Percentiles rank a stretch among this genome's conserved stretches.
These are phyloP conservation scores for Neoaliturus tenellus DNA, from an alignment of 2,888 invertebrate species.

Conservation along the genomic window DNA sequence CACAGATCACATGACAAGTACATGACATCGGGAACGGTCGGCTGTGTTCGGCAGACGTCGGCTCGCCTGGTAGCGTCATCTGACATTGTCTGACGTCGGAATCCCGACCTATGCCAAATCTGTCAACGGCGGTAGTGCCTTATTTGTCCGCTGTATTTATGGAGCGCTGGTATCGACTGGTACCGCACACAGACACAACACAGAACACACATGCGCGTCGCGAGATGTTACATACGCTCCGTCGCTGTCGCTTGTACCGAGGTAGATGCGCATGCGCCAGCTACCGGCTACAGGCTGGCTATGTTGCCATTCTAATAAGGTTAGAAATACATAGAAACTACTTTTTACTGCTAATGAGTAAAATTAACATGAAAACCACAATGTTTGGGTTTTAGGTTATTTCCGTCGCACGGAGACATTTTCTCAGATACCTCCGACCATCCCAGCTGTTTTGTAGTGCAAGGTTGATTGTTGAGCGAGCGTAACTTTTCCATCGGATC, in stretches of 20 bases:
- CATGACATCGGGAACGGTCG: not conserved
- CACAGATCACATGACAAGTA: not conserved
- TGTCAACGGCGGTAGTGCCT: not conserved
- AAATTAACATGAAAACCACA: too few relatives aligned
- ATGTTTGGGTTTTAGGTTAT: too few relatives aligned
- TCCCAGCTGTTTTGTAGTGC: too few relatives aligned
- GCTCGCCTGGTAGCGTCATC: not conserved
- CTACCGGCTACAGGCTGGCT: not conserved
- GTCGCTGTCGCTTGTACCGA: not conserved
- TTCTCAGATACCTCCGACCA: too few relatives aligned
- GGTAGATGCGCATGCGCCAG: too few relatives aligned
- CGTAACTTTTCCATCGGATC: not conserved
- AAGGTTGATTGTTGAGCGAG: too few relatives aligned
- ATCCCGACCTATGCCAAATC: not conserved
- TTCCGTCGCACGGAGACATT: too few relatives aligned
- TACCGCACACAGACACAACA: too few relatives aligned
- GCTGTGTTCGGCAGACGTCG: not conserved
- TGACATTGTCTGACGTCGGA: not conserved
- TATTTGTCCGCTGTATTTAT: not conserved
- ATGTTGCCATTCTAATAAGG: too few relatives aligned
- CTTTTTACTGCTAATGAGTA: too few relatives aligned
- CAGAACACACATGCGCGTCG: not conserved
- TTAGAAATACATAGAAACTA: too few relatives aligned
- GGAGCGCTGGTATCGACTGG: not conserved
- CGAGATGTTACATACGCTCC: not conserved